phyloP scores from a whole-genome alignment of 2,888 invertebrate genomes.

The Himalopsyche japonica region DNA sequence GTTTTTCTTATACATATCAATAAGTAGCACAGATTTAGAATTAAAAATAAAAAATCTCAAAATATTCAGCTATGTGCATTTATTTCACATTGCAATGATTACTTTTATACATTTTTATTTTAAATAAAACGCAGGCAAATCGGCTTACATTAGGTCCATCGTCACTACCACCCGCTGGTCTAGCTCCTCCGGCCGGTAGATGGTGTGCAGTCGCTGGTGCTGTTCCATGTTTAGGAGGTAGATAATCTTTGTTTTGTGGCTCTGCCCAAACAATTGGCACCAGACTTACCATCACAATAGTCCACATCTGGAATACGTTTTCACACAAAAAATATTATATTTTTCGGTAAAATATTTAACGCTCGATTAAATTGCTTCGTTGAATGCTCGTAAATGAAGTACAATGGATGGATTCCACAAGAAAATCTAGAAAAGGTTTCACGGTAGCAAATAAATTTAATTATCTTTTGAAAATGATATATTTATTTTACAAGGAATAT shows the following conservation, averaged over 20 bases:
- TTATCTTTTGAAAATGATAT: neutral
- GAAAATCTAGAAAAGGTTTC: neutral
- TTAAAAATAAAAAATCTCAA: too few relatives aligned
- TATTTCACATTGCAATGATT: too few relatives aligned
- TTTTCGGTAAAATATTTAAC: neutral
- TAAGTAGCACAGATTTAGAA: too few relatives aligned
- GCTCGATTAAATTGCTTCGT: neutral
- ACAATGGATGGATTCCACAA: neutral
- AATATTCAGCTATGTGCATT: too few relatives aligned
- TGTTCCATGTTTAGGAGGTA: conserved; percentile 56
- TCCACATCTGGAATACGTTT: neutral
- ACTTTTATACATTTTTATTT: too few relatives aligned
- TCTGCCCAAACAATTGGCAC: conserved; percentile 41
- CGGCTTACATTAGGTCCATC: conserved; percentile 48
- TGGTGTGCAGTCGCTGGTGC: conserved; percentile 32
- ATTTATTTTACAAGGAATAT: too few relatives aligned
- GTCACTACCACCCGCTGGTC: conserved; percentile 42
- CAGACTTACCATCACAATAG: neutral
- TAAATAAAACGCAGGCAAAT: neutral
- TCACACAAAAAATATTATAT: neutral
- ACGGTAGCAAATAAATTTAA: neutral
- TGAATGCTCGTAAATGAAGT: neutral
- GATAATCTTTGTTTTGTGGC: conserved; percentile 56
- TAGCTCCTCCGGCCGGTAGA: conserved; percentile 37
- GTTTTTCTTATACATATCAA: too few relatives aligned